Evolutionary conservation across 2,113 vertebrate species (phyloP).

Genomic region (Hippopotamus amphibius): DNA sequence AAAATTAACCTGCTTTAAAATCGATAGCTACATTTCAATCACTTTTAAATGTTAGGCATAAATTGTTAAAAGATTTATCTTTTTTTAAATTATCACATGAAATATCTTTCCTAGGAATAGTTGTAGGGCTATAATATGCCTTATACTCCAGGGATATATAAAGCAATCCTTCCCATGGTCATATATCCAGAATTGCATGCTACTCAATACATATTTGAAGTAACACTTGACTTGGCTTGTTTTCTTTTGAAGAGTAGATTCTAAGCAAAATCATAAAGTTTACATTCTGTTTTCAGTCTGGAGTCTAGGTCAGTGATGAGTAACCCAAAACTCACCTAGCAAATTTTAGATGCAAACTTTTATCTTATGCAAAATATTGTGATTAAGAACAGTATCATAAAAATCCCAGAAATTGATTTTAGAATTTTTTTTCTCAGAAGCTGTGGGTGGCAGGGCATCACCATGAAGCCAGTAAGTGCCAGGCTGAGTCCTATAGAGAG

Average conservation of each 20-base stretch:
- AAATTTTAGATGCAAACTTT: slow-evolving; percentile 11
- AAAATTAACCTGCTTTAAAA: slow-evolving; percentile 58
- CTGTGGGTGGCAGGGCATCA: neutral
- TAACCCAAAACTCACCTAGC: neutral
- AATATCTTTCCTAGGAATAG: neutral
- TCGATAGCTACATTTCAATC: slow-evolving; percentile 28
- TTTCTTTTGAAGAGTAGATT: neutral
- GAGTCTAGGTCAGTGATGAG: neutral
- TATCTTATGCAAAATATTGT: neutral
- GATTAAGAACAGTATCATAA: neutral
- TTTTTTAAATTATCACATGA: neutral
- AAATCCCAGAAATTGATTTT: neutral
- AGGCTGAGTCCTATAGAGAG: neutral
- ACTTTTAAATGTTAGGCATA: slow-evolving; percentile 23
- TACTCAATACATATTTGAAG: neutral
- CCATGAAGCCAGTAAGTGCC: neutral
- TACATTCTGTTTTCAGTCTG: neutral
- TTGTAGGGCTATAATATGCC: neutral
- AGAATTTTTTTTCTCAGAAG: neutral
- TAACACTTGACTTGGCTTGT: neutral
- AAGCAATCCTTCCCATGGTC: neutral
- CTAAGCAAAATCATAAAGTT: neutral
- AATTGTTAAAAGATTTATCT: slow-evolving; percentile 14
- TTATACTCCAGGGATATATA: neutral
- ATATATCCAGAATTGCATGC: neutral